Conservation (phyloP, 1,140 invertebrate species). For the Scaptodrosophila lebanonensis region DNA sequence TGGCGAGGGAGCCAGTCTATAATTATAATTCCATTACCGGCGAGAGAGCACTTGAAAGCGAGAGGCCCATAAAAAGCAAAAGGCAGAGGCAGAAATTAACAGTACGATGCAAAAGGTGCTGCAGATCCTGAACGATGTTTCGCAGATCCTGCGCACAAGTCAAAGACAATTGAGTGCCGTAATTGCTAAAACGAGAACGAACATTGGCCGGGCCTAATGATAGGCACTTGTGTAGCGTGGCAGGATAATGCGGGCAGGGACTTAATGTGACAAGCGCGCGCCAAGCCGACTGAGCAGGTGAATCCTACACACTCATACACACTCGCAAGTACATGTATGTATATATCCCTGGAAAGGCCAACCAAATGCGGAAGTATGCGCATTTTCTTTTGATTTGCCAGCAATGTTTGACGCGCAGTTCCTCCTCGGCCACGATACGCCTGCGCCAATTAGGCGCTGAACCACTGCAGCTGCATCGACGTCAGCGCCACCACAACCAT, state of each 20-base stretch:
- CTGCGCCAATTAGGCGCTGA: conserved; percentile 19
- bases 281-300: conserved; percentile 58
- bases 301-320: too few species aligned
- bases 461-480: conserved; percentile 3
- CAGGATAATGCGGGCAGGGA: conserved; percentile 59
- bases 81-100: conserved; percentile 29
- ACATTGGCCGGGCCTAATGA: conserved; percentile 42
- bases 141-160: conserved; percentile 52
- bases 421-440: not conserved
- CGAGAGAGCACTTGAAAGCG: conserved; percentile 30
- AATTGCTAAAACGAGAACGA: conserved; percentile 46
- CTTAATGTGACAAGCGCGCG: conserved; percentile 40
- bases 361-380: conserved; percentile 58
- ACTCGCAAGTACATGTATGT: too few species aligned
- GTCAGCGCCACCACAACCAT: not conserved
- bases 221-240: conserved; percentile 26
- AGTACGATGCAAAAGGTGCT: conserved; percentile 60
- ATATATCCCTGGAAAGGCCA: too few species aligned
- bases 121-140: conserved; percentile 15
- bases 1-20: conserved; percentile 53
- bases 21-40: conserved; percentile 73
- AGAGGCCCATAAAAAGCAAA: conserved; percentile 15
- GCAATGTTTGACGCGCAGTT: conserved; percentile 35
- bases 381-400: conserved; percentile 51
- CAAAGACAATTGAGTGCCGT: conserved; percentile 68